Evolutionary conservation across 2,113 vertebrate genomes (phyloP), one percentile per base, ranked within the genome.

Genomic region (Xiphophorus hellerii): DNA sequence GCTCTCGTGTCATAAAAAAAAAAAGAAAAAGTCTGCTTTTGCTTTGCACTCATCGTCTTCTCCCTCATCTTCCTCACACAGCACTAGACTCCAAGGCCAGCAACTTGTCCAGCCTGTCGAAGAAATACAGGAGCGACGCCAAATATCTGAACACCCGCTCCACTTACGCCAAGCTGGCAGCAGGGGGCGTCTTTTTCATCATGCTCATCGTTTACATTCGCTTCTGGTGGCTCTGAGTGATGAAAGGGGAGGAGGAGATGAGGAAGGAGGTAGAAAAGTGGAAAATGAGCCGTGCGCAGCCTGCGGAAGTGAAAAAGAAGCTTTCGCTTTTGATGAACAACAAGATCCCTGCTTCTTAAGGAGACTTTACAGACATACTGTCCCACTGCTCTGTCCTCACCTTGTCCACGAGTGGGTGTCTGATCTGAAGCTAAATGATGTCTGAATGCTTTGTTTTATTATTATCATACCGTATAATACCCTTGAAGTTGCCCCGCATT

Each of bases 111-210:
- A 97, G 94, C 89, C 91, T 99, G 93, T 99, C 98, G 28, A 99
- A 98, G 94, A 99, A 99, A 91, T 99, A 99, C 94, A 94, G 97
- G 75, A 97, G 97, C 74, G 97, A 99, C 0, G 98, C 98, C 1
- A 99, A 99, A 88, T 99, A 99, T 81, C 95, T 99, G 94, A 99
- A 99, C 90, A 99, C 98, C 92, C 97, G 97, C 74, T 99, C 98
- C 93, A 99, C 97, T 2, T 99, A 99, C 0, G 98, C 98, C 93
- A 99, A 99, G 87, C 95, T 99, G 71, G 97, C 97, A 0, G 98
- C 97, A 0, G 96, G 97, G 0, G 98, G 96, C 10, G 97, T 99
- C 67, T 99, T 99, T 91, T 96, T 98, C 93, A 96, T 99, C 93
- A 99, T 99, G 98, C 85, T 99, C 84, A 99, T 99, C 37, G 97